These are phyloP conservation scores for Epinotia nisella DNA, from an alignment of 2,888 invertebrate species.

Conservation along the genomic window DNA sequence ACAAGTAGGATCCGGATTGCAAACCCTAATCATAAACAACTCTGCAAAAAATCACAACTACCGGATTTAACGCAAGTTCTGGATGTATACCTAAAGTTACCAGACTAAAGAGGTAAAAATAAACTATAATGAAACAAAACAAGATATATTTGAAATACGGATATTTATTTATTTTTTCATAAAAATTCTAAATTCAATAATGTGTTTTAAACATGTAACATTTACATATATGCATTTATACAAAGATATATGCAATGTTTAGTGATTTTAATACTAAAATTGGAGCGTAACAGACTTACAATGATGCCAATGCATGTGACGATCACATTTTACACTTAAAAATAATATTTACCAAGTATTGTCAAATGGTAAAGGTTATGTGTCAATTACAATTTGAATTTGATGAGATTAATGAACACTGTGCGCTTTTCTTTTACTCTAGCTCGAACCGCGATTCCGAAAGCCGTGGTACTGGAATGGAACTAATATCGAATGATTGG, in stretches of 20 bases:
- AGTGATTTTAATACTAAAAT: constrained; percentile 82
- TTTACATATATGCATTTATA: constrained; percentile 85
- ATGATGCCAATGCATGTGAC: constrained; percentile 69
- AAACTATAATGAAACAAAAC: constrained; percentile 71
- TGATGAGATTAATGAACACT: constrained; percentile 72
- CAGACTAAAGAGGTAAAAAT: constrained; percentile 45
- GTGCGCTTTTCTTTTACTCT: constrained; percentile 77
- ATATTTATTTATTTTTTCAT: constrained; percentile 85
- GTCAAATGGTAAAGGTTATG: constrained; percentile 79
- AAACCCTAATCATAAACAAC: too few species aligned
- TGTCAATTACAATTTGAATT: constrained; percentile 58
- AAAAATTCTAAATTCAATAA: constrained; percentile 86
- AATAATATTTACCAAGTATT: constrained; percentile 84
- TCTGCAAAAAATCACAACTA: too few species aligned
- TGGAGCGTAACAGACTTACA: constrained; percentile 81
- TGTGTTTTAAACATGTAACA: constrained; percentile 85
- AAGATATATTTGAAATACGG: constrained; percentile 84
- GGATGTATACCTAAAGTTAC: too few species aligned
- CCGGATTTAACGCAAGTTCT: too few species aligned
- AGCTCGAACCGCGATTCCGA: constrained; percentile 71
- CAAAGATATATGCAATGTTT: constrained; percentile 85
- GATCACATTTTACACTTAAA: constrained; percentile 81
- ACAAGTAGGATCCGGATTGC: too few species aligned
- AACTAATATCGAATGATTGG: constrained; percentile 46
- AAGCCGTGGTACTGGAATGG: constrained; percentile 56